phyloP scores from a whole-genome alignment of 2,797 vertebrate species.

The Sternarchorhynchus goeldii region DNA sequence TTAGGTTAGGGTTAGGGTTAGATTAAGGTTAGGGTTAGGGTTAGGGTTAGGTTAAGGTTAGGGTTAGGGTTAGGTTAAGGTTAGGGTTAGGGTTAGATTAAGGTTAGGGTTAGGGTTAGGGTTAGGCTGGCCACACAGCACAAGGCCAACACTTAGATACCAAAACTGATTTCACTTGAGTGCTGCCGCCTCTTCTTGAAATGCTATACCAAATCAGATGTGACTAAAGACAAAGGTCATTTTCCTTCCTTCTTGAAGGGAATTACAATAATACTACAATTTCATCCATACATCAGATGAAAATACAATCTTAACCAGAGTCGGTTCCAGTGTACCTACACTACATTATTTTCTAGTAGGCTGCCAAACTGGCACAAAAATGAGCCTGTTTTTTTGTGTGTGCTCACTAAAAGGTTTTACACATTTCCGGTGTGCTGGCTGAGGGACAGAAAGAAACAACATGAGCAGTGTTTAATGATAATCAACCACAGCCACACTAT shows the following conservation, averaged over 20 bases:
- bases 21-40: too few species aligned
- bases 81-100: too few species aligned
- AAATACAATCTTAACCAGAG: conserved; percentile 70
- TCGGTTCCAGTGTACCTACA: conserved; percentile 64
- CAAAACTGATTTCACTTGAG: not conserved
- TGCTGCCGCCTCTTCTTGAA: not conserved
- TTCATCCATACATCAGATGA: conserved; percentile 68
- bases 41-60: too few species aligned
- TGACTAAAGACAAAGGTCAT: conserved; percentile 13
- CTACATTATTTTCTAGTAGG: conserved; percentile 59
- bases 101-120: too few species aligned
- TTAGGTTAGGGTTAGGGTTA: too few species aligned
- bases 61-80: too few species aligned
- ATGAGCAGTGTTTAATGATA: conserved; percentile 63
- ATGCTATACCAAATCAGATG: conserved; percentile 1
- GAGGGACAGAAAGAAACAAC: conserved; percentile 47
- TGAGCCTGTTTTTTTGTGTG: conserved; percentile 50
- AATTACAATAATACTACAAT: conserved; percentile 29
- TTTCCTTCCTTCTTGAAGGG: conserved; percentile 1
- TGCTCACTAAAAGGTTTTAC: conserved; percentile 60
- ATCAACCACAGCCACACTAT: conserved; percentile 59
- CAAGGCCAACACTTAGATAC: conserved; percentile 5
- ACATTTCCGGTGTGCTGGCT: conserved; percentile 48
- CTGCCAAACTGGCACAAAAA: conserved; percentile 60
- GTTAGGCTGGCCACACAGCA: not conserved